These are phyloP conservation scores for Stomatorhinus ivindoensis DNA, from an alignment of 2,113 vertebrate species.

Conservation along the genomic window DNA sequence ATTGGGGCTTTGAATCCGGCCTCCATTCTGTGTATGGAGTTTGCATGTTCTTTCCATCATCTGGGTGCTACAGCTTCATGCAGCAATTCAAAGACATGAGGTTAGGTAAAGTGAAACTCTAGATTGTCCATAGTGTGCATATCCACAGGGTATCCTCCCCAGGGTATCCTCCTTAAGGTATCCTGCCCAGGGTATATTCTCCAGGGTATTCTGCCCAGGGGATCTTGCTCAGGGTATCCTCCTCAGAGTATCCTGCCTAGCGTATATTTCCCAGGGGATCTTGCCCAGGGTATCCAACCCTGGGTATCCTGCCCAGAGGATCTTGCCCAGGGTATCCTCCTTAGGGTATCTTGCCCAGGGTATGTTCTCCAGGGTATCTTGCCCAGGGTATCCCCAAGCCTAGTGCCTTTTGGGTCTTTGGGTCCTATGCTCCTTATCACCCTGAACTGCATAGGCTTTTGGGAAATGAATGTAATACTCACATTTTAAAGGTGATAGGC, in stretches of 20 bases:
- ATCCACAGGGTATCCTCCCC: background rate
- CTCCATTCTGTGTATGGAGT: background rate
- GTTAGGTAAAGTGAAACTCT: background rate
- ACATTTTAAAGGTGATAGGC: background rate
- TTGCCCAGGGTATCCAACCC: no score
- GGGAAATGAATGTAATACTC: background rate
- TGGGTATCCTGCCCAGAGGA: no score
- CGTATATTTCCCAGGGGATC: no score
- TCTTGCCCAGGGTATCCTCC: no score
- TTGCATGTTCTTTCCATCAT: background rate
- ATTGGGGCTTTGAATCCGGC: background rate
- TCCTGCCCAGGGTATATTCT: no score
- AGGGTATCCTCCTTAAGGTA: no score
- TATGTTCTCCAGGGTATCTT: no score
- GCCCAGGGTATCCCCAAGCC: background rate
- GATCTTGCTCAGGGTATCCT: no score
- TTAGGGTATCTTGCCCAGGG: no score
- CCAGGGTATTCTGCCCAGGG: no score
- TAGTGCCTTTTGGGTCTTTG: background rate
- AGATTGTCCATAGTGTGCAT: background rate
- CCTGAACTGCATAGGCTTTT: background rate
- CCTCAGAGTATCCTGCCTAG: fast-evolving
- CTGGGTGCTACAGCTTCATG: background rate
- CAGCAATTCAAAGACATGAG: background rate
- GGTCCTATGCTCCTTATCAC: background rate